These are phyloP conservation scores for Matsumyia berberina DNA, from an alignment of 2,888 invertebrate species.

Conservation along the genomic window DNA sequence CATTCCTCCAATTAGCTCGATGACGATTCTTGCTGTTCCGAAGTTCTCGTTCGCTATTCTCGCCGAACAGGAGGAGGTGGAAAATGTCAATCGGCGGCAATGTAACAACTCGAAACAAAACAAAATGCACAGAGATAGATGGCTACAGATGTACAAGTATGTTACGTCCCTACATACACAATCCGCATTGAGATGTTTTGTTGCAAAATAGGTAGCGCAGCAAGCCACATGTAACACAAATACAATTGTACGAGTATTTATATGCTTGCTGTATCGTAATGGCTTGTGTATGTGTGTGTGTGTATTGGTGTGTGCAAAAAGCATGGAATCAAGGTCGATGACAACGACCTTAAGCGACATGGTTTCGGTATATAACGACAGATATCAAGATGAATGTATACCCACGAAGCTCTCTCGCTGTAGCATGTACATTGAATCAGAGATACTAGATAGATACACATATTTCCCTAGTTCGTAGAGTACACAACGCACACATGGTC, in stretches of 20 bases:
- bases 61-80: neutral
- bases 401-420: slow-evolving; percentile 16
- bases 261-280: slow-evolving; percentile 22
- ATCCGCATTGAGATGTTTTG: slow-evolving; percentile 52
- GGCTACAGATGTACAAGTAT: neutral
- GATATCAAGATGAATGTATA: slow-evolving; percentile 24
- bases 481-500: slow-evolving; percentile 44
- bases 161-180: slow-evolving; percentile 10
- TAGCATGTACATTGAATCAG: slow-evolving; percentile 45
- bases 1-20: slow-evolving; percentile 15
- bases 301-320: slow-evolving; percentile 38
- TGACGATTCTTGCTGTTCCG: slow-evolving; percentile 1
- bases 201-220: slow-evolving; percentile 30
- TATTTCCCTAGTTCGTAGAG: slow-evolving; percentile 39
- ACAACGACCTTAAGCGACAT: slow-evolving; percentile 76
- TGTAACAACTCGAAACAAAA: slow-evolving; percentile 37
- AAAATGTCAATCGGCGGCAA: slow-evolving; percentile 39
- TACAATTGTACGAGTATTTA: no score
- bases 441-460: slow-evolving; percentile 65
- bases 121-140: slow-evolving; percentile 41
- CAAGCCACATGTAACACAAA: slow-evolving; percentile 38
- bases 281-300: slow-evolving; percentile 2
- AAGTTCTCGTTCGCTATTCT: neutral
- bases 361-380: slow-evolving; percentile 52
- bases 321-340: slow-evolving; percentile 76